Evolutionary conservation across 2,797 vertebrate species (phyloP).

Genomic region (Hephaestus fuliginosus): DNA sequence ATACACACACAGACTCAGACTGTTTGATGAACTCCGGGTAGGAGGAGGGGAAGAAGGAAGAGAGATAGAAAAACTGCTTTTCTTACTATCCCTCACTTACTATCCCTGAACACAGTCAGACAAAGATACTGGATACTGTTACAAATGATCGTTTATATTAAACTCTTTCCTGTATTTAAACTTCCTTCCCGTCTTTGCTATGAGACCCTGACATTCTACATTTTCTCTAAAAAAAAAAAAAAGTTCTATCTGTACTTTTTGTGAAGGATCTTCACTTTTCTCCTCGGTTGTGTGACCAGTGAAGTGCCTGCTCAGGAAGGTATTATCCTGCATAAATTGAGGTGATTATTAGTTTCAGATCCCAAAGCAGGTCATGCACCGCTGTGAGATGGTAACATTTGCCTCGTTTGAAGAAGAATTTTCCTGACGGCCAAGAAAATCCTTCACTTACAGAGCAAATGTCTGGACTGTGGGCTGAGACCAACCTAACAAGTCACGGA

Average conservation of each 20-base stretch:
- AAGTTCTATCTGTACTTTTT: neutral
- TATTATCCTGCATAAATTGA: neutral
- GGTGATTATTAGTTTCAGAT: neutral
- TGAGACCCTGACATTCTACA: constrained; percentile 1
- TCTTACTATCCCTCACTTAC: neutral
- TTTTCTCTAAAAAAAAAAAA: neutral
- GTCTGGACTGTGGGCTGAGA: constrained; percentile 29
- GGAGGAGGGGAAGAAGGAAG: constrained; percentile 27
- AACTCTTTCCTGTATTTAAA: neutral
- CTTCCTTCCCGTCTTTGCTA: constrained; percentile 18
- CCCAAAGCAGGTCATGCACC: constrained; percentile 4
- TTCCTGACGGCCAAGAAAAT: constrained; percentile 39
- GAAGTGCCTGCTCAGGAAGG: neutral
- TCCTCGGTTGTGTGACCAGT: neutral
- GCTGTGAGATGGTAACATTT: constrained; percentile 6
- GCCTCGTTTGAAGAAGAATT: constrained; percentile 25
- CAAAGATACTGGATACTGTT: constrained; percentile 3
- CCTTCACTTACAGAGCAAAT: constrained; percentile 34
- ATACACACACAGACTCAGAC: constrained; percentile 12
- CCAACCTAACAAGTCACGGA: constrained; percentile 54
- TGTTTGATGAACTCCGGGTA: constrained; percentile 65
- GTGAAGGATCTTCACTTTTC: neutral
- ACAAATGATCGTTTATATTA: neutral
- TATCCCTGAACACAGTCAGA: neutral
- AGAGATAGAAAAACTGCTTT: constrained; percentile 32